These are phyloP conservation scores for Pseudochirops cupreus DNA, from an alignment of 2,797 vertebrate genomes.

Conservation along the genomic window DNA sequence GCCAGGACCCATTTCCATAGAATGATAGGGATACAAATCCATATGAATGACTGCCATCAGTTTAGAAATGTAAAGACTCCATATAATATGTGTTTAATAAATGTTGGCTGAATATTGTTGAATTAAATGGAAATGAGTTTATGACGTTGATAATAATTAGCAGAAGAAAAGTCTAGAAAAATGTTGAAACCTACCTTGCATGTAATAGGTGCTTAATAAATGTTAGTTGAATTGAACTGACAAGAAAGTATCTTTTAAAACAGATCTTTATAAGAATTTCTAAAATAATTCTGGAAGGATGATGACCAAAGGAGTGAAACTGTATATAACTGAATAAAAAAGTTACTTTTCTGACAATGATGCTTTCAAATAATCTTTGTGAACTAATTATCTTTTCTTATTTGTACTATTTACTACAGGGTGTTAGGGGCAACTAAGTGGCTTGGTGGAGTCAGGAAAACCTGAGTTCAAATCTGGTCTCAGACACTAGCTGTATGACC, in stretches of 20 bases:
- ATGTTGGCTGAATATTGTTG: neutral
- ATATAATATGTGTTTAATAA: neutral
- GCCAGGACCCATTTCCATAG: neutral
- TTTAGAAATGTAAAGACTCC: conserved; percentile 21
- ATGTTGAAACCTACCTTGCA: neutral
- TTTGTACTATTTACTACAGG: neutral
- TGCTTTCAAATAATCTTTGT: neutral
- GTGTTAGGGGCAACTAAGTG: neutral
- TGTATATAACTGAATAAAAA: neutral
- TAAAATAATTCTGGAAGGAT: neutral
- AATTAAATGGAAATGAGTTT: neutral
- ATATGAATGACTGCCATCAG: neutral
- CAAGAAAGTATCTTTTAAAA: neutral
- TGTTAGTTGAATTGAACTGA: neutral
- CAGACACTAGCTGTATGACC: neutral
- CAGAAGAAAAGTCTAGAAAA: neutral
- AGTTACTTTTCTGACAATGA: neutral
- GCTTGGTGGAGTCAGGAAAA: neutral
- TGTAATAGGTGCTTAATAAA: neutral
- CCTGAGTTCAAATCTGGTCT: neutral
- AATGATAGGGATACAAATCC: neutral
- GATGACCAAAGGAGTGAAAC: neutral
- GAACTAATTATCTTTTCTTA: neutral
- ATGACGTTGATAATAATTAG: neutral
- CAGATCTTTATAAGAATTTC: neutral